Percentiles rank a stretch among this genome's conserved stretches.
Conservation (phyloP, 2,888 invertebrate genomes). For the Glomeris marginata region DNA sequence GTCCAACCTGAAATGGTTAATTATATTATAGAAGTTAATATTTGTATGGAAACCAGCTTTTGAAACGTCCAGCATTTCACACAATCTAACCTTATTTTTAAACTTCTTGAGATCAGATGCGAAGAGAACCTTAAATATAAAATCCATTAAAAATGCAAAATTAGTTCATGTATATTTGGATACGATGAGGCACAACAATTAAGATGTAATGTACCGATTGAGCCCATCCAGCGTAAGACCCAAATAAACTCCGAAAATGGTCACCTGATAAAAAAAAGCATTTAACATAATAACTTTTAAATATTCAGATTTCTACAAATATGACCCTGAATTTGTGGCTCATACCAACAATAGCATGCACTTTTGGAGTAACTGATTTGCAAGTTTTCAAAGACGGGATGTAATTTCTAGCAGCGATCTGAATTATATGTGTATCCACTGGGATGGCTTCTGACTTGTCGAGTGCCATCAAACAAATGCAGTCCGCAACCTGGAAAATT, state of each 20-base stretch:
- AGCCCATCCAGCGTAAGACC: slow-evolving; percentile 84
- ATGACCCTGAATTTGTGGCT: background rate
- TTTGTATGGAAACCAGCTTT: too few relatives aligned
- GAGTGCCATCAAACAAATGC: slow-evolving; percentile 91
- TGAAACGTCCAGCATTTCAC: too few relatives aligned
- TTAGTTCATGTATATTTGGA: background rate
- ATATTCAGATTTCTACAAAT: background rate
- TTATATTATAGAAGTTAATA: too few relatives aligned
- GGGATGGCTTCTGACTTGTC: slow-evolving; percentile 77
- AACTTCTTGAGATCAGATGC: slow-evolving; percentile 9
- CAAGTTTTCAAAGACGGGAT: slow-evolving; percentile 54
- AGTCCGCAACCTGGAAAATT: slow-evolving; percentile 85
- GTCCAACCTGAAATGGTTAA: too few relatives aligned
- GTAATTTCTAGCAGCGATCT: slow-evolving; percentile 69
- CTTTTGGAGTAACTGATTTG: slow-evolving; percentile 63
- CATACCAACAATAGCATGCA: slow-evolving; percentile 68
- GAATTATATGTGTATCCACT: slow-evolving; percentile 90
- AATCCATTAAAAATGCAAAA: background rate
- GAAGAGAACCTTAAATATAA: slow-evolving; percentile 4
- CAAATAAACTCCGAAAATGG: slow-evolving; percentile 63
- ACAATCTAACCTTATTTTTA: background rate
- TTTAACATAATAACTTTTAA: background rate
- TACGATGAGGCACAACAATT: slow-evolving; percentile 26
- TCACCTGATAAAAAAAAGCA: slow-evolving; percentile 29
- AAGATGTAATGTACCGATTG: slow-evolving; percentile 49